Base-by-base conservation (phyloP, 1,140 invertebrate species). In the Aphidius gifuensis region DNA sequence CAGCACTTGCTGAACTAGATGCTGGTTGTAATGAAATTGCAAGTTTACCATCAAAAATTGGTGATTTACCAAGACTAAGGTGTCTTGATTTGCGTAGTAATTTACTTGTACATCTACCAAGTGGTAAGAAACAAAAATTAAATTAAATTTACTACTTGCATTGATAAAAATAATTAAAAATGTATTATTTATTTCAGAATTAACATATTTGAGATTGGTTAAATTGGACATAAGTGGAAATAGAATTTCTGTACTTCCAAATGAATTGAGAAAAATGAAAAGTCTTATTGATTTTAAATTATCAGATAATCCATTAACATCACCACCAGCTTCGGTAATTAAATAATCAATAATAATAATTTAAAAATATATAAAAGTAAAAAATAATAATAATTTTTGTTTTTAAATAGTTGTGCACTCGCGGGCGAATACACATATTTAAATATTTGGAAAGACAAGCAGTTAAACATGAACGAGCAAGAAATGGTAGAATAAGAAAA, bases 401-500 rank as follows among this genome's bases (percentile, higher is more conserved):
- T 7, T 61, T 47, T 56, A 82, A 83, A 11, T 77, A 96, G 93
- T 83, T 96, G 65, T 97, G 94, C 81, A 90, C 90, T 78, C 87
- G 93, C 75, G 94, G 94, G 64, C 85, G 92, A 73, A 91, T 93
- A 70, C 94, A 97, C 80, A 93, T 97, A 64, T 96, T 96, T 83
- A 97, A 97, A 76, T 96, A 92, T 81, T 83, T 97, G 61, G 93
- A 96, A 74, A 91, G 88, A 71, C 90, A 93, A 82, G 92, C 93
- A 32, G 87, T 87, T 69, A 89, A 89, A 72, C 85, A 87, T 65
- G 84, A 84, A 9, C 74, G 84, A 32, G 79, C 78, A 59, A 76
- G 78, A 55, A 78, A 76, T 6, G 75, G 77, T 42, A 74, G 74
- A 60, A 66, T 62, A 21, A 74, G 67, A 16, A 66, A 71, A 63